Percentiles rank a stretch among this genome's conserved stretches.
These are phyloP conservation scores for Zoanthus gigantus DNA, from an alignment of 92 coral and sea anemone genomes.

Conservation along the genomic window DNA sequence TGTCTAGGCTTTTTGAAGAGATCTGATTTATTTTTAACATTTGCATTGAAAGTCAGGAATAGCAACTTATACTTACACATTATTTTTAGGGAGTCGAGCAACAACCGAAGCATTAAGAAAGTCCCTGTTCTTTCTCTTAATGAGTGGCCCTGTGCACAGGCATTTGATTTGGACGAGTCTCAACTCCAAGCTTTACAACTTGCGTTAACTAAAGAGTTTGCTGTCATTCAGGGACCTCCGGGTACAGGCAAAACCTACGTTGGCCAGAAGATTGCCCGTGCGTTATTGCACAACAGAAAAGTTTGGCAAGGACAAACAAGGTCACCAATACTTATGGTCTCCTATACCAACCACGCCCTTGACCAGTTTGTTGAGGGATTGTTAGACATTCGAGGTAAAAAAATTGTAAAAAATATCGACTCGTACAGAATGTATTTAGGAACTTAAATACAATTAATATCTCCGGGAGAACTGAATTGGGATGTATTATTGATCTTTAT, in stretches of 20 bases:
- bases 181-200: slow-evolving; percentile 86
- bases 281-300: slow-evolving; percentile 65
- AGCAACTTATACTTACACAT: neutral
- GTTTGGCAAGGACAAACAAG: slow-evolving; percentile 55
- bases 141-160: slow-evolving; percentile 86
- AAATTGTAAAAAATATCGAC: neutral
- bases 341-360: slow-evolving; percentile 93
- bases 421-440: neutral
- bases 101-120: slow-evolving; percentile 19
- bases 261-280: slow-evolving; percentile 89
- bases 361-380: slow-evolving; percentile 94
- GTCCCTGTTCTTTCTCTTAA: slow-evolving; percentile 49
- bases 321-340: slow-evolving; percentile 84
- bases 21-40: too few relatives aligned
- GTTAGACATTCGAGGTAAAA: slow-evolving; percentile 40
- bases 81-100: neutral
- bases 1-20: too few relatives aligned
- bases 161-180: slow-evolving; percentile 84
- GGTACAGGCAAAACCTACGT: slow-evolving; percentile 97
- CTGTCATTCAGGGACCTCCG: slow-evolving; percentile 96
- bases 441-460: neutral
- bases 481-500: too few relatives aligned
- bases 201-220: slow-evolving; percentile 85
- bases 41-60: too few relatives aligned
- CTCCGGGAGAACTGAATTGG: neutral